phyloP scores from a whole-genome alignment of 2,797 vertebrate species.

The Apogon talboti region DNA sequence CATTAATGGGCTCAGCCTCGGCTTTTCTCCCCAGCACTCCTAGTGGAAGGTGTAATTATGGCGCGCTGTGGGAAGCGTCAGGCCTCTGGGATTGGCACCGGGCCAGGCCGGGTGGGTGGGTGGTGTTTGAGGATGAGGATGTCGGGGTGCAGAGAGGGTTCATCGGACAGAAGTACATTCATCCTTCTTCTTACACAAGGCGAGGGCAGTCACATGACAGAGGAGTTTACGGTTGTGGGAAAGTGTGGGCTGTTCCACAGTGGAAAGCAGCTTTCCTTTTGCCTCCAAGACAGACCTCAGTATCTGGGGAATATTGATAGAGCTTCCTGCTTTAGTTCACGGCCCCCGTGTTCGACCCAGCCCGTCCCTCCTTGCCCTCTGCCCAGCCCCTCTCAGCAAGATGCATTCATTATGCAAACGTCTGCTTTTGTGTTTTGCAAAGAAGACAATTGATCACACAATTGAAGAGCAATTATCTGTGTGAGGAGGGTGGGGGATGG shows the following conservation, averaged over 20 bases:
- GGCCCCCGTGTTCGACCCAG: constrained; percentile 57
- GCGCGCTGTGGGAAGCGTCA: constrained; percentile 49
- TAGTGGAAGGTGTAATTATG: constrained; percentile 70
- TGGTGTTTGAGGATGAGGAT: constrained; percentile 21
- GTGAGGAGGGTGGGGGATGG: constrained; percentile 31
- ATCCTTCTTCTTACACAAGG: constrained; percentile 19
- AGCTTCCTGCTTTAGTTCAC: constrained; percentile 69
- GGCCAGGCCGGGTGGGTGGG: constrained; percentile 37
- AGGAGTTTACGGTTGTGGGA: constrained; percentile 24
- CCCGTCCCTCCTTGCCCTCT: constrained; percentile 39
- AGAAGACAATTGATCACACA: constrained; percentile 80
- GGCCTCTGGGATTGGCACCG: constrained; percentile 46
- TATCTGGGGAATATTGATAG: constrained; percentile 69
- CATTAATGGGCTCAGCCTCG: constrained; percentile 59
- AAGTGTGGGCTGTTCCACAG: constrained; percentile 20
- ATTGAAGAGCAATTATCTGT: constrained; percentile 69
- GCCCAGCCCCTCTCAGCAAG: constrained; percentile 72
- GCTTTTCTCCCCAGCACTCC: constrained; percentile 40
- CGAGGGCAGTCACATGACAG: constrained; percentile 20
- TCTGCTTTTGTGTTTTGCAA: constrained; percentile 70
- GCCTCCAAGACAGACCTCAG: constrained; percentile 48
- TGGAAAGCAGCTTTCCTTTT: constrained; percentile 26
- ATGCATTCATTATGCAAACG: constrained; percentile 82
- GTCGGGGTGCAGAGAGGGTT: constrained; percentile 30
- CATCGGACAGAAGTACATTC: constrained; percentile 22